Evolutionary conservation across 2,113 vertebrate genomes (phyloP).

Genomic region (Mohoua ochrocephala): DNA sequence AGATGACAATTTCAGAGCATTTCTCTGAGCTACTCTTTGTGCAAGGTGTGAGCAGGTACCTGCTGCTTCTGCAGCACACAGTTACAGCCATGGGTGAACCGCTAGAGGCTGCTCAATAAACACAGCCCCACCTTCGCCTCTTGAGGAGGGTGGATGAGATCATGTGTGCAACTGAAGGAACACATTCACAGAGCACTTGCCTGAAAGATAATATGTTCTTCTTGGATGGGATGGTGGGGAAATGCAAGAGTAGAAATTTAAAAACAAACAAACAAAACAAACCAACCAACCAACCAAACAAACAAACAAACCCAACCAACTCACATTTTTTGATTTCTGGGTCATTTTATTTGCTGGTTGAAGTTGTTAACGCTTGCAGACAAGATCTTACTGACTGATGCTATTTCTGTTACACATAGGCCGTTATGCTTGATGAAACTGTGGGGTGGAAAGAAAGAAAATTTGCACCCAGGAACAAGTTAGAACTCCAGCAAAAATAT

Average conservation of each 20-base stretch:
- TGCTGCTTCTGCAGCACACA: background rate
- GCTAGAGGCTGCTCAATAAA: constrained; percentile 36
- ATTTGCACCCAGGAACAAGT: background rate
- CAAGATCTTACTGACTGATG: background rate
- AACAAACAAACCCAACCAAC: background rate
- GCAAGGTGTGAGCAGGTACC: background rate
- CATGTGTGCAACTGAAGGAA: background rate
- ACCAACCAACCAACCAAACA: background rate
- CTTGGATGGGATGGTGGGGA: background rate
- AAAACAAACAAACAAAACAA: background rate
- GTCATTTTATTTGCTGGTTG: background rate
- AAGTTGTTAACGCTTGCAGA: background rate
- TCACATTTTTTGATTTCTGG: background rate
- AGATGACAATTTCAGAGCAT: background rate
- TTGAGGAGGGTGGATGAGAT: background rate
- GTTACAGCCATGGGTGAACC: background rate
- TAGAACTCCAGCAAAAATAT: background rate
- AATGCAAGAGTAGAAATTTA: background rate
- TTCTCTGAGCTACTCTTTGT: background rate
- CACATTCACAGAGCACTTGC: background rate
- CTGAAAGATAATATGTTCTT: background rate
- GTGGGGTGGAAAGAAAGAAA: background rate
- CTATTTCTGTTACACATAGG: background rate
- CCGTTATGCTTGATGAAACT: background rate
- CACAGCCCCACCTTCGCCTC: background rate